phyloP scores from a whole-genome alignment of 2,888 invertebrate species.

The Darwinula stevensoni region DNA sequence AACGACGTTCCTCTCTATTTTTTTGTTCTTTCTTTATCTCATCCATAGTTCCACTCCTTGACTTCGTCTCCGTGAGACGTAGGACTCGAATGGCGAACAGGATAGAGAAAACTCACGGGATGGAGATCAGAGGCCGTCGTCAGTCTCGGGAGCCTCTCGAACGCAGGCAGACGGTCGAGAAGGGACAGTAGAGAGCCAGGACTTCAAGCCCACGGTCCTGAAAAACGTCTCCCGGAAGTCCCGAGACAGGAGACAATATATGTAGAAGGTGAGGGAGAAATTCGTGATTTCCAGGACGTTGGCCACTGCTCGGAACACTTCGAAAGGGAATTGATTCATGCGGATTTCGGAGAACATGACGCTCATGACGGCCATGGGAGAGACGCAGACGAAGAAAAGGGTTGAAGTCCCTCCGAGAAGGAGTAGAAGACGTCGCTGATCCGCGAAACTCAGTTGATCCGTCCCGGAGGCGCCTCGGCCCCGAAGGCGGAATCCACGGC shows the following conservation, averaged over 20 bases:
- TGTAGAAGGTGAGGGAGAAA: conserved; percentile 45
- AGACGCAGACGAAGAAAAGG: conserved; percentile 33
- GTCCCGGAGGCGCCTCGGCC: too few species aligned
- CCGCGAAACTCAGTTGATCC: too few species aligned
- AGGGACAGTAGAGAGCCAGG: too few species aligned
- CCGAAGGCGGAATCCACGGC: not conserved
- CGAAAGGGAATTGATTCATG: conserved; percentile 27
- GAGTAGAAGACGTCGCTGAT: conserved; percentile 31
- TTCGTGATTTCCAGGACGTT: conserved; percentile 41
- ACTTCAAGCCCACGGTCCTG: conserved; percentile 23
- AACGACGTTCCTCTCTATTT: too few species aligned
- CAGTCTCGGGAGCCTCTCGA: too few species aligned
- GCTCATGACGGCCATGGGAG: conserved; percentile 37
- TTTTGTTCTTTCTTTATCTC: too few species aligned
- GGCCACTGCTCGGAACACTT: conserved; percentile 36
- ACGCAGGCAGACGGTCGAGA: too few species aligned
- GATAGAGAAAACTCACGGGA: too few species aligned
- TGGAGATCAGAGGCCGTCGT: too few species aligned
- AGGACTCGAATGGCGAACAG: too few species aligned
- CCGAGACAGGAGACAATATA: conserved; percentile 43
- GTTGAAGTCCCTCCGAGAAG: conserved; percentile 30
- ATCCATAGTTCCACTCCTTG: too few species aligned
- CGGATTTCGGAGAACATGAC: conserved; percentile 31
- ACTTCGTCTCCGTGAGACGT: too few species aligned
- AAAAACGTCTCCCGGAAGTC: conserved; percentile 38